Base-by-base conservation (phyloP, 2,888 invertebrate species). In the Diaperis boleti region DNA sequence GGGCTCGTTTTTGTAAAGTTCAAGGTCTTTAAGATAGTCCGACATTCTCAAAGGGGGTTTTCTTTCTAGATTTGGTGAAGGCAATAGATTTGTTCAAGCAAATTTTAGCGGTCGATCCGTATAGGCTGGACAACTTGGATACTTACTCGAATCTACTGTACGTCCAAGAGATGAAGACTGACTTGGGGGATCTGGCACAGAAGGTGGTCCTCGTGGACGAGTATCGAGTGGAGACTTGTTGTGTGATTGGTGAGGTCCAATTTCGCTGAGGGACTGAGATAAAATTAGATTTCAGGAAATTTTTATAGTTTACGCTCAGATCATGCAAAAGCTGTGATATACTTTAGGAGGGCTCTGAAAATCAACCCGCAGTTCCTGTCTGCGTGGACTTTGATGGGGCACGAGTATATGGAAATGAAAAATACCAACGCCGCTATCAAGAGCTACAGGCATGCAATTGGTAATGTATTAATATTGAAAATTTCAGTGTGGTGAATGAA, bases 381-480 rank as follows among this genome's bases (percentile, higher is more conserved):
- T 0, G 98, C 96, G 0, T 99, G 98, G 98, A 98, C 97, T 1
- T 85, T 99, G 37, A 95, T 99, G 89, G 99, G 99, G 0, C 99
- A 99, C 79, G 98, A 99, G 81, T 98, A 94, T 81, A 96, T 99
- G 91, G 98, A 99, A 83, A 88, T 98, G 82, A 98, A 98, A 81
- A 98, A 98, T 81, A 95, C 96, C 0, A 95, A 95, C 82, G 98
- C 97, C 10, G 98, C 98, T n/a, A 97, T 98, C 78, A 95, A 97
- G 77, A 95, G 98, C 74, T 99, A 99, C 79, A 86, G 98, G 74
- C 95, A 96, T 81, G 98, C 98, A 41, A 94, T 98, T 73, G 96
- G 95, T 95, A 83, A 77, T 14, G 31, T 84, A n/a, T n/a, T n/a
- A 13, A 10, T 7, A 49, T 45, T 26, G 14, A 45, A 7, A 10